phyloP scores from a whole-genome alignment of 2,113 vertebrate genomes.

The Nycticorax nycticorax region DNA sequence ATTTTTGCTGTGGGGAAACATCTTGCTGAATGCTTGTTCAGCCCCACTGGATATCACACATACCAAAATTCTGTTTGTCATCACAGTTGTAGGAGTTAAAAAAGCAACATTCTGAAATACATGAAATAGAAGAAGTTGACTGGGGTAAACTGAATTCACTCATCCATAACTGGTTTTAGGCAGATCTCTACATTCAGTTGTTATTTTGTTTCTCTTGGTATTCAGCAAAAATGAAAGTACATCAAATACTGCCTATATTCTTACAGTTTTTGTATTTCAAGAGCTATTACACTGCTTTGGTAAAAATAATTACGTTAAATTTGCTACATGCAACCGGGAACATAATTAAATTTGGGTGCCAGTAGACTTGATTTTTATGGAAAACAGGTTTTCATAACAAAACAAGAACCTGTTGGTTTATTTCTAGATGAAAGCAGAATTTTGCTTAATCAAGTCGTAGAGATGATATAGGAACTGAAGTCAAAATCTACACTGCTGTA shows the following conservation, averaged over 20 bases:
- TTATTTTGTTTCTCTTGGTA: background rate
- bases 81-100: background rate
- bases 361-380: background rate
- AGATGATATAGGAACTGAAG: background rate
- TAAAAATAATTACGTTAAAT: background rate
- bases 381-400: background rate
- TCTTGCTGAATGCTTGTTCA: background rate
- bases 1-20: background rate
- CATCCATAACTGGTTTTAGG: background rate
- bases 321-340: background rate
- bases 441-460: background rate
- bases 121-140: background rate
- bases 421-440: background rate
- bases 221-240: background rate
- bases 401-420: background rate
- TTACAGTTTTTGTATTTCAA: background rate
- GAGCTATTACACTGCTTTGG: background rate
- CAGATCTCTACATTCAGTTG: background rate
- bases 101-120: background rate
- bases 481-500: rapidly evolving
- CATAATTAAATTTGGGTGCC: background rate
- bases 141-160: background rate
- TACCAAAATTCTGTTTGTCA: background rate
- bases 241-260: background rate
- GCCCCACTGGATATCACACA: background rate